Conservation (phyloP, 2,888 invertebrate genomes). For the Lymantria monacha region DNA sequence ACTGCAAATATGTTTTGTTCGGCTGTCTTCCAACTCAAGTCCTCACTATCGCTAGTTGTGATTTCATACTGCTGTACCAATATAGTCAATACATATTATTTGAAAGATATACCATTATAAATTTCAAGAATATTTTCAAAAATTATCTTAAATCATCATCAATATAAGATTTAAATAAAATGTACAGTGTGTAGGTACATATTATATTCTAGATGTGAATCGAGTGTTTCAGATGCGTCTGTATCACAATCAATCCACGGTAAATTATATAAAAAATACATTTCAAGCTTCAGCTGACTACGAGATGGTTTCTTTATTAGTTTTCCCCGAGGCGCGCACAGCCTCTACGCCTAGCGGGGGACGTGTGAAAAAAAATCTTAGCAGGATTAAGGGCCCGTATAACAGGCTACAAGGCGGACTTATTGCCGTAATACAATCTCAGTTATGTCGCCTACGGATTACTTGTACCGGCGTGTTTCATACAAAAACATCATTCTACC, state of each 20-base stretch:
- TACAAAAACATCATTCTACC: conserved; percentile 36
- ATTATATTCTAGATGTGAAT: background rate
- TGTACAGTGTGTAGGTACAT: too few relatives aligned
- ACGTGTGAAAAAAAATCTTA: conserved; percentile 78
- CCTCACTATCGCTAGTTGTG: too few relatives aligned
- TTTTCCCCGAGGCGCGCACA: conserved; percentile 66
- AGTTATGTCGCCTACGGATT: conserved; percentile 75
- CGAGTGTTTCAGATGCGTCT: conserved; percentile 55
- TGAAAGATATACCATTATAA: too few relatives aligned
- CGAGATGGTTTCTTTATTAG: conserved; percentile 82
- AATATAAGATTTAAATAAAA: too few relatives aligned
- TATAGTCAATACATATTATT: too few relatives aligned
- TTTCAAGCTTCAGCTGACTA: conserved; percentile 80
- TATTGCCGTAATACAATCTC: conserved; percentile 79
- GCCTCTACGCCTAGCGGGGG: conserved; percentile 51
- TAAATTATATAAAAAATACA: conserved; percentile 84
- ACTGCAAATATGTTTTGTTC: too few relatives aligned
- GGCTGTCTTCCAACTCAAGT: too few relatives aligned
- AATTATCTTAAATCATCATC: too few relatives aligned
- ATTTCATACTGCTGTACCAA: too few relatives aligned
- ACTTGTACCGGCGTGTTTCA: conserved; percentile 65
- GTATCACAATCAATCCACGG: conserved; percentile 71
- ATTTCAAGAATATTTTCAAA: too few relatives aligned
- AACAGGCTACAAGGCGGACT: conserved; percentile 68
- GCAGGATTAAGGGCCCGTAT: conserved; percentile 73